A percentile compares a stretch with the other conserved stretches of the same genome.
Evolutionary conservation across 2,797 vertebrate species (phyloP).

Genomic region (Sphenodon punctatus): DNA sequence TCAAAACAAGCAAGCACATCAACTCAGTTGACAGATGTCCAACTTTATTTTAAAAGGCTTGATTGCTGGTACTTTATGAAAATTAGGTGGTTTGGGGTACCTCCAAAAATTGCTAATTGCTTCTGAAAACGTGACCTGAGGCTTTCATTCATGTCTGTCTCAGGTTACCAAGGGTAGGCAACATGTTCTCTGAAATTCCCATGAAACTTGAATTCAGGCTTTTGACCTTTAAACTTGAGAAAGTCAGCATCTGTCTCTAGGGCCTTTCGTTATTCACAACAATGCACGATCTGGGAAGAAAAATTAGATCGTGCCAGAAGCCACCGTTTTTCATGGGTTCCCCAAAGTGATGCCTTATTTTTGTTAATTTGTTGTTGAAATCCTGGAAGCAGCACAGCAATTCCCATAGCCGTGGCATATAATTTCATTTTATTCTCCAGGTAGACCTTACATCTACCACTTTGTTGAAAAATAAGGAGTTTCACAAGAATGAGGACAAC

Average conservation of each 20-base stretch:
- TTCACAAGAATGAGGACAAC: neutral
- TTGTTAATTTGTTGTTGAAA: neutral
- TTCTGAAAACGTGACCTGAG: too few species aligned
- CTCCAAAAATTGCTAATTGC: too few species aligned
- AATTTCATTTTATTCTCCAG: neutral
- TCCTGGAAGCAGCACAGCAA: too few species aligned
- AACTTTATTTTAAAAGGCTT: too few species aligned
- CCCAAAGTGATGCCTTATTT: constrained; percentile 34
- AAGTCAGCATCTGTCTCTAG: neutral
- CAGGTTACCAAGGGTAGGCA: neutral
- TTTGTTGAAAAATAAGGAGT: constrained; percentile 16
- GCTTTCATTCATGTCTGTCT: neutral
- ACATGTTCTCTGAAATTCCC: neutral
- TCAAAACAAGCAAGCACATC: too few species aligned
- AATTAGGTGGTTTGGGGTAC: neutral
- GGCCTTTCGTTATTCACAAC: constrained; percentile 18
- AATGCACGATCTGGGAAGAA: neutral
- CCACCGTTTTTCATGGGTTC: constrained; percentile 38
- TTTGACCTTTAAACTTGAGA: constrained; percentile 7
- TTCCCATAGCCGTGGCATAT: constrained; percentile 15
- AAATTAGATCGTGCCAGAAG: neutral
- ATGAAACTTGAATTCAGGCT: neutral
- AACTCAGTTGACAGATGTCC: too few species aligned
- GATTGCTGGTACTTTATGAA: too few species aligned
- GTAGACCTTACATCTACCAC: neutral